These are phyloP conservation scores for Brachypodius melanocephalos DNA, from an alignment of 2,113 vertebrate genomes.

Conservation along the genomic window DNA sequence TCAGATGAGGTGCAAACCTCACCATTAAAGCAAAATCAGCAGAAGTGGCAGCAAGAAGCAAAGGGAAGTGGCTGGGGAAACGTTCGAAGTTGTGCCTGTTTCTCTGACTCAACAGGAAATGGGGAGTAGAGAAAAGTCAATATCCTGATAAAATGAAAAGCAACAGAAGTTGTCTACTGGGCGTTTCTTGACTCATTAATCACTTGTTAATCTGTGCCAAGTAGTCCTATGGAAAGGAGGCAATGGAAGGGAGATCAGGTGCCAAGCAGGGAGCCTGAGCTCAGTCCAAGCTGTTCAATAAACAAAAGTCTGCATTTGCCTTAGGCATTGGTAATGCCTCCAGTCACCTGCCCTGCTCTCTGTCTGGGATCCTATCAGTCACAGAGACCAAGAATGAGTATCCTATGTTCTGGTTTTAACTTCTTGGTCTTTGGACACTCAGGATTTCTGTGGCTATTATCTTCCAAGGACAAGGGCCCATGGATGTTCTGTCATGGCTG, in stretches of 20 bases:
- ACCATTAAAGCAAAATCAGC: background rate
- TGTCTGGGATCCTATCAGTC: background rate
- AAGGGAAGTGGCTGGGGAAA: background rate
- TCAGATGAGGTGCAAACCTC: background rate
- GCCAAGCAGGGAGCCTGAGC: background rate
- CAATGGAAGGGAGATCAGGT: background rate
- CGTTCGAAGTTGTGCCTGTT: background rate
- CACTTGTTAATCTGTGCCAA: background rate
- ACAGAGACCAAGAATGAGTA: background rate
- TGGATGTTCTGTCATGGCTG: fast-evolving
- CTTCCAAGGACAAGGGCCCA: background rate
- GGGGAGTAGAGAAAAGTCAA: background rate
- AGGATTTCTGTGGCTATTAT: background rate
- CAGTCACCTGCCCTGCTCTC: background rate
- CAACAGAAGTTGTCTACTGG: background rate
- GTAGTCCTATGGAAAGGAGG: background rate
- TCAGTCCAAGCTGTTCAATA: background rate
- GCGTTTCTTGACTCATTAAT: background rate
- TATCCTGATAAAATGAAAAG: background rate
- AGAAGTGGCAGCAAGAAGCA: background rate
- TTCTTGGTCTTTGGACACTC: background rate
- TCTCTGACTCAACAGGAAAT: background rate
- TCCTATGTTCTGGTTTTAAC: background rate
- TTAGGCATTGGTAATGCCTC: background rate
- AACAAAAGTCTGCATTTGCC: background rate